Conservation (phyloP, 2,888 invertebrate species). For the Myopa tessellatipennis region DNA sequence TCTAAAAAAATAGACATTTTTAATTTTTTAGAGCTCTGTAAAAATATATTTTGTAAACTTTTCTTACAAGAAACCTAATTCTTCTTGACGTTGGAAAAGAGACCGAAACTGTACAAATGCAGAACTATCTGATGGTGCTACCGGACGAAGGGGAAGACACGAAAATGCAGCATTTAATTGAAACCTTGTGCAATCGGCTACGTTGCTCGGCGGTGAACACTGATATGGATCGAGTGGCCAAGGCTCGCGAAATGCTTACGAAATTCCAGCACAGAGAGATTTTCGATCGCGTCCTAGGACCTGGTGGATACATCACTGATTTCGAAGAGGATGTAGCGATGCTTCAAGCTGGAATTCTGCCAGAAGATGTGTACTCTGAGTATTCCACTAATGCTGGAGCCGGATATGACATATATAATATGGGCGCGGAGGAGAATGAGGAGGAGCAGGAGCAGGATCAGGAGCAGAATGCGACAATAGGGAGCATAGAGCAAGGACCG, state of each 20-base stretch:
- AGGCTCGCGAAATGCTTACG: constrained; percentile 54
- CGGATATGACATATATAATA: too few relatives aligned
- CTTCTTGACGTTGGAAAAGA: background rate
- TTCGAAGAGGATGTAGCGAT: background rate
- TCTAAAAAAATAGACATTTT: too few relatives aligned
- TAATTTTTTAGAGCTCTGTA: too few relatives aligned
- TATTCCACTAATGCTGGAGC: too few relatives aligned
- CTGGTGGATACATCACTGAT: constrained; percentile 7
- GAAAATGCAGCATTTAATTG: constrained; percentile 42
- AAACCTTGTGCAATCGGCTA: constrained; percentile 51
- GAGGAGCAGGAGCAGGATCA: too few relatives aligned
- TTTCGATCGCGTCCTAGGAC: constrained; percentile 50
- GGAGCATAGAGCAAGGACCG: background rate
- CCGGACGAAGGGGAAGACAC: background rate
- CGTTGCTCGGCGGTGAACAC: constrained; percentile 48
- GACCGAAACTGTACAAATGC: background rate
- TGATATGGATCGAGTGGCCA: constrained; percentile 53
- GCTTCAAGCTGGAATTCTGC: background rate
- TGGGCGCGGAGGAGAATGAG: too few relatives aligned
- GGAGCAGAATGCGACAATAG: too few relatives aligned
- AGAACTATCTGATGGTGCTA: background rate
- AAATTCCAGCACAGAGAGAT: constrained; percentile 52
- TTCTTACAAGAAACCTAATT: too few relatives aligned
- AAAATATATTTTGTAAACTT: too few relatives aligned
- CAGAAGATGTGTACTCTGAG: too few relatives aligned